Evolutionary conservation across 2,113 vertebrate species (phyloP), one percentile per base, ranked within the genome.

Genomic region (Diadophis punctatus): DNA sequence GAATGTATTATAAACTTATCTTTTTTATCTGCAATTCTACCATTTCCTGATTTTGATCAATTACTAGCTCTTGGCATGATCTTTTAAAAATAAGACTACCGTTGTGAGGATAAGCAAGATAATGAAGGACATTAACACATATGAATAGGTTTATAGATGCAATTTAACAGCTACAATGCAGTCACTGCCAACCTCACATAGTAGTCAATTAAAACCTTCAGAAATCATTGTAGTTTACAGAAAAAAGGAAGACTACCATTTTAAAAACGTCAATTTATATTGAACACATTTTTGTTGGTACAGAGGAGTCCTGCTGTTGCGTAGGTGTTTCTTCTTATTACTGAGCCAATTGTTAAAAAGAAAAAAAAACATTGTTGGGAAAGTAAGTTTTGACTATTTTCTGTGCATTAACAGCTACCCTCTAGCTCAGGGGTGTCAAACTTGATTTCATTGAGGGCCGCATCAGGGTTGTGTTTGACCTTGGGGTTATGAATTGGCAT

Each of bases 381-480:
- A 74, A 23, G 30, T 87, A 95, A 84, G 87, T 95, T 94, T 95
- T 74, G 91, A 93, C 84, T 60, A 94, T 58, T 46, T 93, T 90
- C 90, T 94, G 51, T 92, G 48, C 89, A 89, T 30, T 94, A 30
- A 80, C 92, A 93, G 63, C 56, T 93, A 92, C 1, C 8, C 90
- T 55, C 10, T 90, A 51, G 46, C 27, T 34, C 20, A 52, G 3
- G 52, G 52, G 1, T 53, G 52, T 53, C 16, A 53, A 53, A 53
- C 52, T 18, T 1, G 16, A 53, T 53, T 53, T 53, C 52, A 53
- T 4, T 53, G 52, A 53, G 52, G 12, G 52, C 14, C 2, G 0
- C 14, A 52, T 52, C 14, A 14, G 3, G 52, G 52, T 53, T 53
- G 52, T 53, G 52, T 53, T 53, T 3, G 16, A 53, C 1, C 4